Conservation (phyloP, 2,797 vertebrate genomes). For the Neosalanx taihuensis region DNA sequence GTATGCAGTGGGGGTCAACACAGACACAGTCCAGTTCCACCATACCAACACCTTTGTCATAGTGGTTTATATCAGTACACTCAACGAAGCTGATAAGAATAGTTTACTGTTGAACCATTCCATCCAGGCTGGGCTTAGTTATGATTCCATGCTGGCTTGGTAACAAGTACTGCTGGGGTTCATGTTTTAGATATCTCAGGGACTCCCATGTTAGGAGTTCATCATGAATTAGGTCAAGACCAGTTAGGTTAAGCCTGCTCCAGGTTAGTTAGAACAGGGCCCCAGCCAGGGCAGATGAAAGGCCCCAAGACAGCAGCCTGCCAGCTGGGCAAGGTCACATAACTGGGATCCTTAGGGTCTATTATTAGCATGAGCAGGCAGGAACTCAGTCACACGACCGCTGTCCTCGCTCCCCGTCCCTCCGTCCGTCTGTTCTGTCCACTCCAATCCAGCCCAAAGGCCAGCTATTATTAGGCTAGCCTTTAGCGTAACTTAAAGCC, state of each 20-base stretch:
- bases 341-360: constrained; percentile 21
- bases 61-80: neutral
- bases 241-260: too few relatives aligned
- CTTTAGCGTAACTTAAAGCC: neutral
- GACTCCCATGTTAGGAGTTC: too few relatives aligned
- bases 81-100: too few relatives aligned
- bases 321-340: constrained; percentile 28
- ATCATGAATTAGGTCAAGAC: too few relatives aligned
- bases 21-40: neutral
- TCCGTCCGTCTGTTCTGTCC: neutral
- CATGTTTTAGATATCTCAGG: too few relatives aligned
- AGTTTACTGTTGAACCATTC: too few relatives aligned
- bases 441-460: neutral
- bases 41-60: neutral
- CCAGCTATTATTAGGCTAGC: constrained; percentile 21
- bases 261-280: too few relatives aligned
- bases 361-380: constrained; percentile 36
- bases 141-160: too few relatives aligned
- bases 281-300: neutral
- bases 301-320: neutral
- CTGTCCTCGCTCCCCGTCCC: neutral
- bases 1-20: neutral
- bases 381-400: constrained; percentile 11
- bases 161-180: too few relatives aligned
- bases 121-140: too few relatives aligned